A percentile compares a stretch with the other conserved stretches of the same genome.
phyloP scores from a whole-genome alignment of 2,888 invertebrate species.

The Sesamia inferens region DNA sequence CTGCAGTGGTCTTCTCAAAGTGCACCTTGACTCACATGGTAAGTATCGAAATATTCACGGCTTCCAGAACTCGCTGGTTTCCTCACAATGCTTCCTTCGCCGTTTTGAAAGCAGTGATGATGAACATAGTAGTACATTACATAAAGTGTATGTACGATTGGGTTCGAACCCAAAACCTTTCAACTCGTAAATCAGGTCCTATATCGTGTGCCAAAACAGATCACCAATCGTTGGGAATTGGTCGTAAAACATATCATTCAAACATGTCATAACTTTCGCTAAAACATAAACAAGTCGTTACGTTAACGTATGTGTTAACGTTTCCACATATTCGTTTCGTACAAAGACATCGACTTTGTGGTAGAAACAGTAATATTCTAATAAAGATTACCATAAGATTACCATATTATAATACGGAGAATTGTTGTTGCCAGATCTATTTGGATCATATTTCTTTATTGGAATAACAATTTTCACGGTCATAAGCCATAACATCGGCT shows the following conservation, averaged over 20 bases:
- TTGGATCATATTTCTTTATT: not conserved
- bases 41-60: too few species aligned
- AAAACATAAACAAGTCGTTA: constrained; percentile 47
- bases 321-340: constrained; percentile 15
- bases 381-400: constrained; percentile 20
- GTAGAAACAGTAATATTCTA: not conserved
- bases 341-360: constrained; percentile 30
- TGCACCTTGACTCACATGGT: too few species aligned
- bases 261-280: constrained; percentile 39
- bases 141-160: too few species aligned
- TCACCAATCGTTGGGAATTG: constrained; percentile 22
- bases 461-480: not conserved
- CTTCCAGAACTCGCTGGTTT: too few species aligned
- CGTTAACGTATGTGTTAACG: constrained; percentile 31
- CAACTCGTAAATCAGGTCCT: not conserved
- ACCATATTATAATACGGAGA: not conserved
- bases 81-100: too few species aligned
- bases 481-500: too few species aligned
- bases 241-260: constrained; percentile 37
- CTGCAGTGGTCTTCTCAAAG: too few species aligned
- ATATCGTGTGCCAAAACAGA: not conserved
- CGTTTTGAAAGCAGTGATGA: too few species aligned
- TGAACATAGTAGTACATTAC: too few species aligned
- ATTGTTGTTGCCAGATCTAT: not conserved
- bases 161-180: not conserved